phyloP scores from a whole-genome alignment of 2,797 vertebrate species.

The Neosilurus mollespiculum region DNA sequence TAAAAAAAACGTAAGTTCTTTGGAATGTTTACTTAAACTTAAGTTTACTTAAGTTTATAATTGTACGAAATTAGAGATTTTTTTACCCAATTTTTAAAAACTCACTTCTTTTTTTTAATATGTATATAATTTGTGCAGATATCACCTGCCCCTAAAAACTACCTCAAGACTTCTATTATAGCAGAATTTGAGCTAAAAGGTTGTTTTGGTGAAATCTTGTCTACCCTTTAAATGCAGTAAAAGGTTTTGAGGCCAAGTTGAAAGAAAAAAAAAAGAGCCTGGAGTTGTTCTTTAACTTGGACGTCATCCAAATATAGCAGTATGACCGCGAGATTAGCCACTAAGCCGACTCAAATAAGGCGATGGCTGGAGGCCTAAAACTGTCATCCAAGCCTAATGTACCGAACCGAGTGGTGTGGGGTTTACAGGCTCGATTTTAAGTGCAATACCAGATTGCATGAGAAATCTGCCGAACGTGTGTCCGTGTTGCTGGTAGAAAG shows the following conservation, averaged over 20 bases:
- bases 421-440: conserved; percentile 32
- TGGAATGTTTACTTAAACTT: too few relatives aligned
- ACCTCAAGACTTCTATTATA: background rate
- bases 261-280: conserved; percentile 2
- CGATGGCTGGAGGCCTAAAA: conserved; percentile 19
- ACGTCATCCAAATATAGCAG: conserved; percentile 40
- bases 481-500: background rate
- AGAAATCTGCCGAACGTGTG: background rate
- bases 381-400: conserved; percentile 54
- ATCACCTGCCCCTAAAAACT: background rate
- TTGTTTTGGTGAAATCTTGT: background rate
- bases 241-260: background rate
- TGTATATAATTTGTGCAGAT: too few relatives aligned
- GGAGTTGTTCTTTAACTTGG: conserved; percentile 25
- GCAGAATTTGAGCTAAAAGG: background rate
- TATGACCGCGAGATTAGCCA: conserved; percentile 22
- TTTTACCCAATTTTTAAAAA: too few relatives aligned
- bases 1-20: too few relatives aligned
- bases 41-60: too few relatives aligned
- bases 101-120: too few relatives aligned
- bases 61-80: too few relatives aligned
- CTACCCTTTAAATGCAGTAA: background rate
- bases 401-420: conserved; percentile 42
- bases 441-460: conserved; percentile 44
- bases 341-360: conserved; percentile 43